Percentiles rank a stretch among this genome's conserved stretches.
These are phyloP conservation scores for Caretta caretta DNA, from an alignment of 2,113 vertebrate species.

Conservation along the genomic window DNA sequence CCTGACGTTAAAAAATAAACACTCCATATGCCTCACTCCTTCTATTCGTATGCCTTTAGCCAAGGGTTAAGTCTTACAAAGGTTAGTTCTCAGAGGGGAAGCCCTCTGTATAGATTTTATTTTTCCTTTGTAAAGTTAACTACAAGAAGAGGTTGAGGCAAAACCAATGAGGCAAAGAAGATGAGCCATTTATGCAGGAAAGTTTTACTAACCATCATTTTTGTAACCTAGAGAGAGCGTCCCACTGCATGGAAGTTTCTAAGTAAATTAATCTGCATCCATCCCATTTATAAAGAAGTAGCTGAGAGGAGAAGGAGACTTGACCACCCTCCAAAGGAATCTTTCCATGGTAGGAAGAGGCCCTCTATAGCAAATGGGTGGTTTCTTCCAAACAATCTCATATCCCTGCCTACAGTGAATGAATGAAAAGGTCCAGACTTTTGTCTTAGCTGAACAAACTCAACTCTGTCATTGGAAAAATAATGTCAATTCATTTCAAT, in stretches of 20 bases:
- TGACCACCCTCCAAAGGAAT: background rate
- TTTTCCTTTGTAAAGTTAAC: background rate
- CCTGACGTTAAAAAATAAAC: background rate
- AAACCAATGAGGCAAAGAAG: accelerated
- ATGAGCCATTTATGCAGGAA: background rate
- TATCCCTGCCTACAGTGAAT: background rate
- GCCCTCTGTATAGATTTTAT: background rate
- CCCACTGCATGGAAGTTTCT: background rate
- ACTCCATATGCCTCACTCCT: background rate
- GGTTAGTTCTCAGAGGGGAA: background rate
- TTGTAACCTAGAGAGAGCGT: background rate
- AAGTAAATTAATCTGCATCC: background rate
- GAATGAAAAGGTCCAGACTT: background rate
- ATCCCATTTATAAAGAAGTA: background rate
- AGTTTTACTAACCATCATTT: background rate
- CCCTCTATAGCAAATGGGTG: background rate
- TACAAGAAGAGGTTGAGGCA: background rate
- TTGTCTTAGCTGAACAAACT: background rate
- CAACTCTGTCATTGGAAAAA: background rate
- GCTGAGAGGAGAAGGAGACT: background rate
- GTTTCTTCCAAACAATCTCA: background rate
- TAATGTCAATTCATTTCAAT: background rate
- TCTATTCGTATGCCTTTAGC: background rate
- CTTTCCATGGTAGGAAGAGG: background rate
- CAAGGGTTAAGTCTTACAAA: background rate